phyloP scores from a whole-genome alignment of 2,888 invertebrate genomes.

The Acleris emargana region DNA sequence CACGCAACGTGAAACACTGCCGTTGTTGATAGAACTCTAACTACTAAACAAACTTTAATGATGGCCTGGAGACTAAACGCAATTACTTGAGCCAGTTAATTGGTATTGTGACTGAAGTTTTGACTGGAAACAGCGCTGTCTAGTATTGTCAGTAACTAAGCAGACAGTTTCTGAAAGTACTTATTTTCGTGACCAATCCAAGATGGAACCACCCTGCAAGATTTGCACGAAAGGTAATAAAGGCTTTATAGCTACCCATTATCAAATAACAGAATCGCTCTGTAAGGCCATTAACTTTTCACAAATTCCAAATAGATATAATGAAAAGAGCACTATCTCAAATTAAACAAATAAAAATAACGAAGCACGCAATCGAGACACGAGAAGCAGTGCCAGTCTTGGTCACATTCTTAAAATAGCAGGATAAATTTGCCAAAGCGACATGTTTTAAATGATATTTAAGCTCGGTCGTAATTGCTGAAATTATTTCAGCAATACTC shows the following conservation, averaged over 20 bases:
- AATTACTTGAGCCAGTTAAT: conserved; percentile 32
- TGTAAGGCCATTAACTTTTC: neutral
- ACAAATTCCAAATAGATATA: neutral
- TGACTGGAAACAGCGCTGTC: conserved; percentile 13
- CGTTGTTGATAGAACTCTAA: conserved; percentile 48
- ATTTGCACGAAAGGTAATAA: no score
- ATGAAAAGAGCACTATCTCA: conserved; percentile 1
- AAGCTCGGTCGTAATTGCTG: conserved; percentile 22
- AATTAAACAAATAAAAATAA: conserved; percentile 8
- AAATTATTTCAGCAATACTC: conserved; percentile 31
- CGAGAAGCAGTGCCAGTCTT: conserved; percentile 44
- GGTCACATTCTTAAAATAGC: conserved; percentile 60
- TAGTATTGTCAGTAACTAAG: no score
- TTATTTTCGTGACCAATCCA: no score
- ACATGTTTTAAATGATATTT: conserved; percentile 20
- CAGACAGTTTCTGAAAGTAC: no score
- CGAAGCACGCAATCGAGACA: conserved; percentile 39
- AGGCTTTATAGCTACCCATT: no score
- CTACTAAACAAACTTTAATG: conserved; percentile 46
- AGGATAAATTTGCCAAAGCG: conserved; percentile 40
- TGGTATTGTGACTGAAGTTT: conserved; percentile 28
- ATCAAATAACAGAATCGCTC: neutral
- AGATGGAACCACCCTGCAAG: no score
- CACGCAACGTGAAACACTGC: conserved; percentile 49
- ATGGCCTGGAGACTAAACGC: conserved; percentile 61